phyloP scores from a whole-genome alignment of 2,888 invertebrate genomes.

The Hemicrepidius hirtus region DNA sequence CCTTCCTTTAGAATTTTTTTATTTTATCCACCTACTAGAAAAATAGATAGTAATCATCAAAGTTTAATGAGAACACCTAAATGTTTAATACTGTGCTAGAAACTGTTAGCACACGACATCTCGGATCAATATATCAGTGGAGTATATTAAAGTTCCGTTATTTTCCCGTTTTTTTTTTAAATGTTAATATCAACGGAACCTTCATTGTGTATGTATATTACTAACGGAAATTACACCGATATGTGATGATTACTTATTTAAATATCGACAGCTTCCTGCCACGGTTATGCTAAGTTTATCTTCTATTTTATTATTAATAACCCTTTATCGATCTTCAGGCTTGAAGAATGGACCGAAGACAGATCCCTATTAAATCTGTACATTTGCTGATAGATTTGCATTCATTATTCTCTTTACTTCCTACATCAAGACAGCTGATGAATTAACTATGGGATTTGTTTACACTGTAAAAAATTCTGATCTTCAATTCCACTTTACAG shows the following conservation, averaged over 20 bases:
- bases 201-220: slow-evolving; percentile 30
- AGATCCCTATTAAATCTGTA: slow-evolving; percentile 36
- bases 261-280: slow-evolving; percentile 42
- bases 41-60: no score
- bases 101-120: slow-evolving; percentile 6
- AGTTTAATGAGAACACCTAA: no score
- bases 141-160: slow-evolving; percentile 10
- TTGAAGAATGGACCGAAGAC: slow-evolving; percentile 29
- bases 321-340: slow-evolving; percentile 11
- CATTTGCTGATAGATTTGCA: slow-evolving; percentile 19
- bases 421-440: slow-evolving; percentile 12
- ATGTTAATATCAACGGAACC: slow-evolving; percentile 32
- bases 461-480: no score
- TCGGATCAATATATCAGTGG: slow-evolving; percentile 15
- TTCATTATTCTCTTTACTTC: slow-evolving; percentile 21
- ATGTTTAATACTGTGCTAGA: background rate
- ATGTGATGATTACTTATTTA: slow-evolving; percentile 41
- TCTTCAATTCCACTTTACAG: slow-evolving; percentile 13
- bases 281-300: slow-evolving; percentile 35
- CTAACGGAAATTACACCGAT: slow-evolving; percentile 38
- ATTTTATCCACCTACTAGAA: no score
- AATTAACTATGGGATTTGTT: slow-evolving; percentile 17
- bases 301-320: slow-evolving; percentile 25
- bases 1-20: no score
- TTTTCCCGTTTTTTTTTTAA: slow-evolving; percentile 4